These are phyloP conservation scores for Folsomia manolachei DNA, from an alignment of 2,888 invertebrate genomes.

Conservation along the genomic window DNA sequence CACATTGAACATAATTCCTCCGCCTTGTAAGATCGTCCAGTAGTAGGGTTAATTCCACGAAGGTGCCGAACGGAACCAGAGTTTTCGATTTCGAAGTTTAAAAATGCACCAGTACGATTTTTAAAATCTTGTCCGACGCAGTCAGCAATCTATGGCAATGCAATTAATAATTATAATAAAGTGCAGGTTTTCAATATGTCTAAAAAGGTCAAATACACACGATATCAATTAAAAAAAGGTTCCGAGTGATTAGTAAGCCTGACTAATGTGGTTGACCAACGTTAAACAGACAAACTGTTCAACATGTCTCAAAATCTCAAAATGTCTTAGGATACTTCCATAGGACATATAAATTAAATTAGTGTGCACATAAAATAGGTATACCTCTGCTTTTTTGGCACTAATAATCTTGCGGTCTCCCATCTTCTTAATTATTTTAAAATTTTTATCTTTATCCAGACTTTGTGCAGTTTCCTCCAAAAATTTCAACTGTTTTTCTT, in stretches of 20 bases:
- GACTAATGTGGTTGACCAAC: too few species aligned
- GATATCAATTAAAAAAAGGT: too few species aligned
- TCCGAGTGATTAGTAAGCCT: too few species aligned
- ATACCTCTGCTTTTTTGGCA: slow-evolving; percentile 27
- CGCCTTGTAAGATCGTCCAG: slow-evolving; percentile 63
- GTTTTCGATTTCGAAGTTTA: slow-evolving; percentile 57
- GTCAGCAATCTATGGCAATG: not conserved
- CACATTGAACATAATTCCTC: slow-evolving; percentile 66
- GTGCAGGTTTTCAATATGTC: too few species aligned
- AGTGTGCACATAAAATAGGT: not conserved
- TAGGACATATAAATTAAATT: not conserved
- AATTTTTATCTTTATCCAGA: slow-evolving; percentile 61
- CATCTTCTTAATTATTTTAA: slow-evolving; percentile 63
- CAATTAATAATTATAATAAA: not conserved
- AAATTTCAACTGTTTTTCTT: slow-evolving; percentile 71
- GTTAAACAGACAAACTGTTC: too few species aligned
- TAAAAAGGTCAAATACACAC: too few species aligned
- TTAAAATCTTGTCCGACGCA: too few species aligned
- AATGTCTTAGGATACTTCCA: too few species aligned
- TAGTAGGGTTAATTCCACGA: slow-evolving; percentile 55
- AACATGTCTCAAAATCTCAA: too few species aligned
- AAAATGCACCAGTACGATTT: slow-evolving; percentile 58
- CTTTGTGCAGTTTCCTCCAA: slow-evolving; percentile 75
- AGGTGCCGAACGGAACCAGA: slow-evolving; percentile 54
- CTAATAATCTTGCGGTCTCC: slow-evolving; percentile 58